A percentile compares a stretch with the other conserved stretches of the same genome.
Evolutionary conservation across 2,888 invertebrate species (phyloP).

Genomic region (Drosophila flavopinicola): DNA sequence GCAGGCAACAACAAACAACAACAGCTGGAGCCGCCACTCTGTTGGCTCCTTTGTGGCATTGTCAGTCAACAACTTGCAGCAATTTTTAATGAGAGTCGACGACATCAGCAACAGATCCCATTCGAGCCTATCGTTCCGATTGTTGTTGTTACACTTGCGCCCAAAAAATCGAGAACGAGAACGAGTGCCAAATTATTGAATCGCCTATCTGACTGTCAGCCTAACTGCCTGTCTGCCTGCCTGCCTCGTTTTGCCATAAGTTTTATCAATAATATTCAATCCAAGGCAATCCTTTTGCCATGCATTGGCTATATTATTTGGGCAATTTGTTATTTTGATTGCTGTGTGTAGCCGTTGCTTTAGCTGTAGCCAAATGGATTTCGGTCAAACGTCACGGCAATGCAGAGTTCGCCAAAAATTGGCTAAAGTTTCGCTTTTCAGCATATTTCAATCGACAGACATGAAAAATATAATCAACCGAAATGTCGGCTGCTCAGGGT

Average conservation of each 20-base stretch:
- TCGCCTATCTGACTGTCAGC: slow-evolving; percentile 32
- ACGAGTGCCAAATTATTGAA: slow-evolving; percentile 58
- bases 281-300: slow-evolving; percentile 55
- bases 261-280: slow-evolving; percentile 80
- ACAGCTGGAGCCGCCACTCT: slow-evolving; percentile 25
- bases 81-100: slow-evolving; percentile 46
- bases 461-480: slow-evolving; percentile 1
- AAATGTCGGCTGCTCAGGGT: not conserved
- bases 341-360: slow-evolving; percentile 25
- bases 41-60: slow-evolving; percentile 43
- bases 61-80: slow-evolving; percentile 32
- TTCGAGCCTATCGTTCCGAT: slow-evolving; percentile 9
- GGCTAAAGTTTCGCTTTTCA: slow-evolving; percentile 56
- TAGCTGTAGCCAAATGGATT: slow-evolving; percentile 55
- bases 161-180: slow-evolving; percentile 23
- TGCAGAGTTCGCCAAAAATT: slow-evolving; percentile 49
- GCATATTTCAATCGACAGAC: slow-evolving; percentile 44
- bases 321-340: slow-evolving; percentile 47
- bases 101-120: not conserved
- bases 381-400: slow-evolving; percentile 64
- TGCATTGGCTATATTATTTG: slow-evolving; percentile 31
- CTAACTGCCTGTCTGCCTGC: slow-evolving; percentile 18
- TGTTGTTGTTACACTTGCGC: slow-evolving; percentile 24
- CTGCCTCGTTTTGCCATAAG: slow-evolving; percentile 53
- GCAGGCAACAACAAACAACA: slow-evolving; percentile 3